These are phyloP conservation scores for Vulpes ferrilata DNA, from an alignment of 2,113 vertebrate species.

Conservation along the genomic window DNA sequence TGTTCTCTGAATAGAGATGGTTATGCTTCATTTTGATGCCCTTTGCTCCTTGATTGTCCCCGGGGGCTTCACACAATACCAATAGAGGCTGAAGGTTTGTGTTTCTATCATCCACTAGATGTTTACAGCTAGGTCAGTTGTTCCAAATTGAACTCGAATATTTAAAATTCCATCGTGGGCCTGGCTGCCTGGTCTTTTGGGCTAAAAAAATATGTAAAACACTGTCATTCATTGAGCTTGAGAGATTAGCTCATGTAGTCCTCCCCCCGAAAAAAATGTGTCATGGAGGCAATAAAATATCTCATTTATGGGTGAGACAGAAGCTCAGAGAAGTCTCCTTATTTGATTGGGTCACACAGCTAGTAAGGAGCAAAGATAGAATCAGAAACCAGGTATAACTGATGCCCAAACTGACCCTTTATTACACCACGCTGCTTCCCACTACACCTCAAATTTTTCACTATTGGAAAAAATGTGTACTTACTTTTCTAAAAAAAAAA, in stretches of 20 bases:
- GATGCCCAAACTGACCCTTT: rapidly evolving
- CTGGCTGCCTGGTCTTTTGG: background rate
- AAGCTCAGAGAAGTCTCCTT: background rate
- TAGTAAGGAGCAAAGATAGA: too few species aligned
- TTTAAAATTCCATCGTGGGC: background rate
- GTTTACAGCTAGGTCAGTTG: background rate
- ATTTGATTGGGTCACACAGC: background rate
- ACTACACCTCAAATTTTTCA: rapidly evolving
- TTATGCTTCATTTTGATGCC: background rate
- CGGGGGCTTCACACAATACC: rapidly evolving
- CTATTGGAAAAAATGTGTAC: too few species aligned
- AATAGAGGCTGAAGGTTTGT: background rate
- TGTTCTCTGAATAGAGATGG: background rate
- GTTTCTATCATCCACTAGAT: background rate
- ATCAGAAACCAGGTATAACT: background rate
- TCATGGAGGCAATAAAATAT: background rate
- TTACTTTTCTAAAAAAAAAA: background rate
- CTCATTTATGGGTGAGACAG: background rate
- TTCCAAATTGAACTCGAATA: background rate
- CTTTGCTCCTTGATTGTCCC: background rate
- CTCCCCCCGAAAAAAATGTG: background rate
- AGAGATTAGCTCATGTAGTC: background rate
- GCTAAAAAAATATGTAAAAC: background rate
- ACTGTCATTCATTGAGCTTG: too few species aligned
- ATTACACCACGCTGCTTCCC: rapidly evolving